A percentile compares a stretch with the other conserved stretches of the same genome.
Conservation (phyloP, 1,140 invertebrate genomes). For the Chelonus insularis region DNA sequence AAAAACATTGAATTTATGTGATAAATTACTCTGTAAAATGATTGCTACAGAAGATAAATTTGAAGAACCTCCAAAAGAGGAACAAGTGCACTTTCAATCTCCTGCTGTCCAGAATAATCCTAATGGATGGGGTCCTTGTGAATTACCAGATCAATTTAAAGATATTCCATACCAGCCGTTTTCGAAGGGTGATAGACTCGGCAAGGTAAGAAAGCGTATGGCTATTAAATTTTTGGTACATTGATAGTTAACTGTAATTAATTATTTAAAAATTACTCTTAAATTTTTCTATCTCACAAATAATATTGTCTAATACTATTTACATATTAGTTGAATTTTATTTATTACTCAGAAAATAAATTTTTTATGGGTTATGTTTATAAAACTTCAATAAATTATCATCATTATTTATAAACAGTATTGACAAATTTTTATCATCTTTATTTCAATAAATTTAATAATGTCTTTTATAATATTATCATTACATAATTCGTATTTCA, state of each 20-base stretch:
- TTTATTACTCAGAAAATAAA: too few relatives aligned
- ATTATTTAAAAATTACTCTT: not conserved
- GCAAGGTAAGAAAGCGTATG: constrained; percentile 69
- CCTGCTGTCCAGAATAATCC: constrained; percentile 86
- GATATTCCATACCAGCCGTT: constrained; percentile 99
- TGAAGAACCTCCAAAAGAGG: constrained; percentile 27
- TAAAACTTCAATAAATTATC: too few relatives aligned
- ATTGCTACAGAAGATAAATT: not conserved
- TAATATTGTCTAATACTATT: too few relatives aligned
- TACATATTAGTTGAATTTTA: too few relatives aligned
- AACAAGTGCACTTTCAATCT: constrained; percentile 63
- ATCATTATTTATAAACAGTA: too few relatives aligned
- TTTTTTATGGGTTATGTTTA: too few relatives aligned
- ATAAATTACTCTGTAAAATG: not conserved
- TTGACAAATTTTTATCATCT: too few relatives aligned
- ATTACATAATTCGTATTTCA: too few relatives aligned
- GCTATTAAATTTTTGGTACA: constrained; percentile 8
- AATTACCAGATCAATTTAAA: constrained; percentile 91
- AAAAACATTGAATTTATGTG: not conserved
- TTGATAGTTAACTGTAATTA: too few relatives aligned
- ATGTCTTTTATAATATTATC: too few relatives aligned
- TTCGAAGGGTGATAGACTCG: constrained; percentile 94
- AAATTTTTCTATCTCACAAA: too few relatives aligned
- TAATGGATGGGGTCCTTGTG: constrained; percentile 93
- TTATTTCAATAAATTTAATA: too few relatives aligned